phyloP scores from a whole-genome alignment of 2,888 invertebrate species.

The Dilophus febrilis region DNA sequence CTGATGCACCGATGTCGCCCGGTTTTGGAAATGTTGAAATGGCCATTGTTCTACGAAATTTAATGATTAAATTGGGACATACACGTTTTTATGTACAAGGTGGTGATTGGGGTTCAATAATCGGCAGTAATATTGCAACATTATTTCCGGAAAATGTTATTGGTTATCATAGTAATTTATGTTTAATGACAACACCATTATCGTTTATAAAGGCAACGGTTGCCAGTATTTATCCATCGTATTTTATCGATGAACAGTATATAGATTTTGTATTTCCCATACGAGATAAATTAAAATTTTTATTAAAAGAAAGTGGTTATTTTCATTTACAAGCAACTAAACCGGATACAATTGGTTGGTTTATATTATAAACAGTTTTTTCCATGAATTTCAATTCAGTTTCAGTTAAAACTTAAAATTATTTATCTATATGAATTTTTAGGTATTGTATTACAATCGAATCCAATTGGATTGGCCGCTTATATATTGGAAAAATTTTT shows the following conservation, averaged over 20 bases:
- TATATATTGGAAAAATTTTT: constrained; percentile 86
- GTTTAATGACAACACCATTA: constrained; percentile 22
- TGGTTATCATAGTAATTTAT: constrained; percentile 46
- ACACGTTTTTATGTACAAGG: constrained; percentile 51
- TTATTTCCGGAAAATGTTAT: constrained; percentile 42
- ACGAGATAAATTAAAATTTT: constrained; percentile 13
- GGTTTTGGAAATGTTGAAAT: constrained; percentile 40
- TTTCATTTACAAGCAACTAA: constrained; percentile 72
- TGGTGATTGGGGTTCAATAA: constrained; percentile 65
- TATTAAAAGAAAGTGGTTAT: constrained; percentile 36
- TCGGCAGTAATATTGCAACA: constrained; percentile 43
- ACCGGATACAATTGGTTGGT: constrained; percentile 83
- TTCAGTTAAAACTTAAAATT: no score
- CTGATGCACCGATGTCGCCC: constrained; percentile 37
- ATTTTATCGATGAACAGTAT: constrained; percentile 36
- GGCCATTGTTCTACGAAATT: constrained; percentile 39
- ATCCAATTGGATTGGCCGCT: constrained; percentile 72
- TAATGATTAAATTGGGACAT: constrained; percentile 50
- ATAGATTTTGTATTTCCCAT: constrained; percentile 33
- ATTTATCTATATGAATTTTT: no score
- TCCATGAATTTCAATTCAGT: no score
- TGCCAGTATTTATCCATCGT: constrained; percentile 36
- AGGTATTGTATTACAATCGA: constrained; percentile 55
- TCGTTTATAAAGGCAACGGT: constrained; percentile 27
- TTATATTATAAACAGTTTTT: no score